Evolutionary conservation across 2,888 invertebrate species (phyloP), one percentile per base, ranked within the genome.

Genomic region (Heteromurus nitidus): DNA sequence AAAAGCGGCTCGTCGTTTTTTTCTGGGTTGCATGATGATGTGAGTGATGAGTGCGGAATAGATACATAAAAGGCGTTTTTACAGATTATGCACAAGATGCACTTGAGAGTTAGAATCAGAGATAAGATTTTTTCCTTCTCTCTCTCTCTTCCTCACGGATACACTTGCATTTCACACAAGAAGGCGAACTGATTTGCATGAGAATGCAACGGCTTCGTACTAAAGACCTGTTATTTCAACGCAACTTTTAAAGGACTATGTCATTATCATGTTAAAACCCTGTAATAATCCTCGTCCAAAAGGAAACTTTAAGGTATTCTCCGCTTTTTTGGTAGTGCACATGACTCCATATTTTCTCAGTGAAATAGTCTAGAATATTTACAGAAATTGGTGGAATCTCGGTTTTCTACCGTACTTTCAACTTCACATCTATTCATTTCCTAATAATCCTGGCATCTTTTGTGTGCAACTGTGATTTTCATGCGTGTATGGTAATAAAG

Each of bases 201-300:
- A 73, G 60, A 73, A 73, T 73, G 73, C 73, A 73, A 36, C 73
- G 73, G 73, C 44, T 47, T 60, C 47, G 47, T 26, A 42, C 28
- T 44, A 9, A 26, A 73, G 73, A 73, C 73, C 73, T 73, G 73
- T 73, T 62, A 73, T 73, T 70, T 70, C 26, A 31, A 53, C 36
- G 26, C 42, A 42, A 50, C 11, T 42, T 58, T 26, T 44, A 44
- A 26, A 58, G 28, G 13, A n/a, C n/a, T 16, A 31, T 62, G n/a
- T 20, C 31, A 31, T 62, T 31, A 36, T 62, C 31, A 62, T 62
- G 9, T 5, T 16, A 24, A 31, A 31, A 62, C 62, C 62, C 62
- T 30, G 62, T 31, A 62, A 62, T 62, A 31, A 31, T 62, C 47
- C n/a, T 16, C n/a, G 11, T n/a, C n/a, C n/a, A n/a, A 64, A 9